phyloP scores from a whole-genome alignment of 2,888 invertebrate genomes.

The Horisme vitalbata region DNA sequence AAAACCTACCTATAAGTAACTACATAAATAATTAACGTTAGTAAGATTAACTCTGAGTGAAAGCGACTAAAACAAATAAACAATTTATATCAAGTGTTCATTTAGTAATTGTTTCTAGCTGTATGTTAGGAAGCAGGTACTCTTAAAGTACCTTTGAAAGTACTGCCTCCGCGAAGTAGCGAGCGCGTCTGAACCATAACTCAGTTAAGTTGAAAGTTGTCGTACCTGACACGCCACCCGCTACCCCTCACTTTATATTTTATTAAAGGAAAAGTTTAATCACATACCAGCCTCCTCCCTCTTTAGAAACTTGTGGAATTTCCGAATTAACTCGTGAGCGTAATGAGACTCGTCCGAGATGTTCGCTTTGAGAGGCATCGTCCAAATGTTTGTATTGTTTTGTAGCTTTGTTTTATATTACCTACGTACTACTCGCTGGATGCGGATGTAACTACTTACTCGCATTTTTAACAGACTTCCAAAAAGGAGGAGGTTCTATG shows the following conservation, averaged over 20 bases:
- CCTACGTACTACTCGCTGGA: background rate
- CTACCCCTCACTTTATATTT: conserved; percentile 36
- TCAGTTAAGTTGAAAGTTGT: conserved; percentile 48
- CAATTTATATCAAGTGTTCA: too few relatives aligned
- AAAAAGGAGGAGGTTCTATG: too few relatives aligned
- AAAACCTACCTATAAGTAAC: too few relatives aligned
- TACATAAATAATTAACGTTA: too few relatives aligned
- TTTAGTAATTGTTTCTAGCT: too few relatives aligned
- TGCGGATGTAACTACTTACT: too few relatives aligned
- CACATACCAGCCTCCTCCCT: conserved; percentile 31
- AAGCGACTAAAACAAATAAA: too few relatives aligned
- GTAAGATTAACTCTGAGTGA: too few relatives aligned
- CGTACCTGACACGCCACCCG: conserved; percentile 45
- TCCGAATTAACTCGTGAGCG: conserved; percentile 41
- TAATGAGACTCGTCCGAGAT: conserved; percentile 36
- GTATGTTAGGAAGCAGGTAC: too few relatives aligned
- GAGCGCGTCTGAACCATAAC: conserved; percentile 40
- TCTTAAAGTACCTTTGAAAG: too few relatives aligned
- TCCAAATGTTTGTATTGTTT: conserved; percentile 21
- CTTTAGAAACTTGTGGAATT: conserved; percentile 39
- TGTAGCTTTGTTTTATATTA: conserved; percentile 10
- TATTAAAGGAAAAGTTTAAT: conserved; percentile 48
- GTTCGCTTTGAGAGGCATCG: conserved; percentile 22
- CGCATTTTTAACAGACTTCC: too few relatives aligned
- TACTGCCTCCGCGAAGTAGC: conserved; percentile 8